Evolutionary conservation across 2,888 invertebrate genomes (phyloP), one percentile per base, ranked within the genome.

Genomic region (Cephus rjabovi): DNA sequence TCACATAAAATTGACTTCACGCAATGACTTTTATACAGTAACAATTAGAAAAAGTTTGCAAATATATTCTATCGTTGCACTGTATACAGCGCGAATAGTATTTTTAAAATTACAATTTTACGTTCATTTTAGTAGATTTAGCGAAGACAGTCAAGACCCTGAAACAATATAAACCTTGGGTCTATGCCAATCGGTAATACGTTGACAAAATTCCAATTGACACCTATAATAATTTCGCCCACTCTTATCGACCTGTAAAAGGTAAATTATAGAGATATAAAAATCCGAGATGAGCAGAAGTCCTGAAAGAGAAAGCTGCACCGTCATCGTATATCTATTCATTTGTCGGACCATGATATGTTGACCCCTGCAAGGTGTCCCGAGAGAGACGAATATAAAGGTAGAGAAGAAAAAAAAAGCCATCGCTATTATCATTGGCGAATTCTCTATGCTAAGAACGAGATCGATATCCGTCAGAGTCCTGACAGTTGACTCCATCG

Each of bases 251-350:
- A 9, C 56, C 9, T 56, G 23, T 56, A 56, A 56, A 56, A 23
- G 9, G 2, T 56, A 23, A 56, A 56, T 56, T 56, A 6, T 23
- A 56, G 9, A 56, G 23, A 56, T 56, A 56, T 56, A 9, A 56
- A 56, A 56, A 23, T 15, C 23, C 71, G 31, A n/a, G 71, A 71
- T 71, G 31, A 71, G 31, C 23, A 30, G 3, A 31, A 37, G 12
- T 35, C 35, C 12, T 23, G 6, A 73, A 56, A 69, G 77, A 77
- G 77, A 77, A 77, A 77, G 77, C 37, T 77, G 15, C 69, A 37
- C 31, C 74, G 35, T 69, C 35, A 34, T 31, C 33, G 0, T 71
- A 34, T 71, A 71, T 2, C 12, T 71, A 71, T 71, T 71, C 34
- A 34, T 31, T 71, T 34, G 31, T 33, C 33, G 71, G 71, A 71